These are phyloP conservation scores for Mustela lutreola DNA, from an alignment of 2,113 vertebrate genomes.

Conservation along the genomic window DNA sequence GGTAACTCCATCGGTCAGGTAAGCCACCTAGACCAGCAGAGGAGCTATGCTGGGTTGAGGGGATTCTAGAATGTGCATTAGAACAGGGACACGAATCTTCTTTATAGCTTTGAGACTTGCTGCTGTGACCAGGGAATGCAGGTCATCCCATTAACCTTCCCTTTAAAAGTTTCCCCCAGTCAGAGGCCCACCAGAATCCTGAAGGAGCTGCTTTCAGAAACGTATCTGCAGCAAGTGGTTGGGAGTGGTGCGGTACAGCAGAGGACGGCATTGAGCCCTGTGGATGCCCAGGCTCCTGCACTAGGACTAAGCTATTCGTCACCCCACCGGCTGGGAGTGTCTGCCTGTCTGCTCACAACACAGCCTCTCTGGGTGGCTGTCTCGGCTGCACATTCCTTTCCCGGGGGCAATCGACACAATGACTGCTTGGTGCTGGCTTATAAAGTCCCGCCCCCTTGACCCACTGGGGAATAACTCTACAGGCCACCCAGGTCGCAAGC, in stretches of 20 bases:
- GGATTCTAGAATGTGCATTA: neutral
- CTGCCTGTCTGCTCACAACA: neutral
- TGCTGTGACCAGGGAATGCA: neutral
- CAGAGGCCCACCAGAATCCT: neutral
- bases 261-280: neutral
- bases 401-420: neutral
- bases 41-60: neutral
- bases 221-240: neutral
- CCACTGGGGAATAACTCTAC: accelerated
- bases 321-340: neutral
- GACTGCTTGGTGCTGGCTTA: neutral
- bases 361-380: neutral
- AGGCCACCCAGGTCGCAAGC: neutral
- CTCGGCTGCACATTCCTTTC: neutral
- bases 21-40: neutral
- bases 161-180: neutral
- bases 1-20: neutral
- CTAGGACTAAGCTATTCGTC: neutral
- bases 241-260: accelerated
- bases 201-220: neutral
- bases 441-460: neutral
- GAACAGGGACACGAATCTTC: neutral
- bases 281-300: accelerated
- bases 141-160: neutral
- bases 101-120: neutral